Evolutionary conservation across 2,113 vertebrate species (phyloP).

Genomic region (Indri indri): DNA sequence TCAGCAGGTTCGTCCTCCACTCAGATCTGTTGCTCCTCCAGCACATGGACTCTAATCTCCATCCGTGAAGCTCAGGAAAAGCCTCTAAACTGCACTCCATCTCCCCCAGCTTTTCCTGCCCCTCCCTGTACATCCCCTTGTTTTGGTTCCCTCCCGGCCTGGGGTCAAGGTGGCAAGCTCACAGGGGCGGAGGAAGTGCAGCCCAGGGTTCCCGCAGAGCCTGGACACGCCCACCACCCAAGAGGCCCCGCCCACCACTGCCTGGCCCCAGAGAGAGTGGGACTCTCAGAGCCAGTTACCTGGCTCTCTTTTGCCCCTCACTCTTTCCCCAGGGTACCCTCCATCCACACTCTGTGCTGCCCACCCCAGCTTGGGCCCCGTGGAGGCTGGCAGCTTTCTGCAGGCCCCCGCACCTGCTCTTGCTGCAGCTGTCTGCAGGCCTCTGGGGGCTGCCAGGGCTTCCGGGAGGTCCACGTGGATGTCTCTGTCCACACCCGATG

Average conservation of each 20-base stretch:
- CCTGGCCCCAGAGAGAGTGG: rapidly evolving
- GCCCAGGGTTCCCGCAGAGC: rapidly evolving
- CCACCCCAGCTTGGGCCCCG: rapidly evolving
- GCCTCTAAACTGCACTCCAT: background rate
- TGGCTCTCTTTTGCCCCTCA: background rate
- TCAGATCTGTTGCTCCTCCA: background rate
- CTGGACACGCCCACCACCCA: background rate
- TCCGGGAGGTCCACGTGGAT: slow-evolving; percentile 49
- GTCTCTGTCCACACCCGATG: slow-evolving; percentile 40
- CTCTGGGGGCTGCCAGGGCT: background rate
- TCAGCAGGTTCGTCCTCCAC: background rate
- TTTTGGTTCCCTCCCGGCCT: background rate
- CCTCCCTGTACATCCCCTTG: rapidly evolving
- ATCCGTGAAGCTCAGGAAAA: background rate
- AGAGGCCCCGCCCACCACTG: background rate
- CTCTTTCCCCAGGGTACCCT: background rate
- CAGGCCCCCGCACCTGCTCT: slow-evolving; percentile 66
- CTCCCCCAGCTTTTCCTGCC: background rate
- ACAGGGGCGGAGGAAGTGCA: background rate
- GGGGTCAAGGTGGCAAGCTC: background rate
- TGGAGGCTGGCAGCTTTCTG: slow-evolving; percentile 52
- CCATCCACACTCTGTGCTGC: background rate
- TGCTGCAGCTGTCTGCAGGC: slow-evolving; percentile 63
- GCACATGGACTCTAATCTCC: rapidly evolving
- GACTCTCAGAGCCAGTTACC: background rate